Evolutionary conservation across 1,140 invertebrate species (phyloP).

Genomic region (Orchesella cincta): DNA sequence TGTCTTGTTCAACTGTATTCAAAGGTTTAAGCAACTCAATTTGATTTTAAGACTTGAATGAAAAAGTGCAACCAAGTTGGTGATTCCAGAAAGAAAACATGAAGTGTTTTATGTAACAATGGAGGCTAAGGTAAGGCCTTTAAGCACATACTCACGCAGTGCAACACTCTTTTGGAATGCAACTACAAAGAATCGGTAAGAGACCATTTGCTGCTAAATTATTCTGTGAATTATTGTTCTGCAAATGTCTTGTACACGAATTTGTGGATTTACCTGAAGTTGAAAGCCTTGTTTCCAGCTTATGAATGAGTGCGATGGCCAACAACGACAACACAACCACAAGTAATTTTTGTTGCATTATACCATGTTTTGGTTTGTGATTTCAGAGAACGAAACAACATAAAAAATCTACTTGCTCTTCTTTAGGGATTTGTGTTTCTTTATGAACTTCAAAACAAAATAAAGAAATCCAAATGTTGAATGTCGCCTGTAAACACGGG

Average conservation of each 20-base stretch:
- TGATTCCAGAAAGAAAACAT: not conserved
- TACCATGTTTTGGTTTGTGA: not conserved
- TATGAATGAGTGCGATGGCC: no score
- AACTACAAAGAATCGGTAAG: not conserved
- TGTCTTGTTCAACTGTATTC: not conserved
- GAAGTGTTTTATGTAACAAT: not conserved
- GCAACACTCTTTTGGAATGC: not conserved
- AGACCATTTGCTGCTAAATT: not conserved
- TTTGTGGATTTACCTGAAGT: conserved; percentile 13
- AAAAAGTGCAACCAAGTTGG: not conserved
- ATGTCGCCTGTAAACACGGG: no score
- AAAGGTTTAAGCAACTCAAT: not conserved
- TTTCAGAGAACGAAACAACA: not conserved
- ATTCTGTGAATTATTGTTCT: no score
- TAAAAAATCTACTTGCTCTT: not conserved
- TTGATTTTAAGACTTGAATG: not conserved
- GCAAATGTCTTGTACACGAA: not conserved
- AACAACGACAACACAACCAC: not conserved
- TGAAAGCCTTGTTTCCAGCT: no score
- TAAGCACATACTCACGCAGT: not conserved
- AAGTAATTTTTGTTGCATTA: not conserved
- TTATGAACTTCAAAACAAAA: not conserved
- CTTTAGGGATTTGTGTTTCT: not conserved
- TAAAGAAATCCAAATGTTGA: not conserved
- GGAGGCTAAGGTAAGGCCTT: not conserved